Percentiles rank a stretch among this genome's conserved stretches.
phyloP scores from a whole-genome alignment of 2,113 vertebrate species.

The Peucedramus taeniatus region DNA sequence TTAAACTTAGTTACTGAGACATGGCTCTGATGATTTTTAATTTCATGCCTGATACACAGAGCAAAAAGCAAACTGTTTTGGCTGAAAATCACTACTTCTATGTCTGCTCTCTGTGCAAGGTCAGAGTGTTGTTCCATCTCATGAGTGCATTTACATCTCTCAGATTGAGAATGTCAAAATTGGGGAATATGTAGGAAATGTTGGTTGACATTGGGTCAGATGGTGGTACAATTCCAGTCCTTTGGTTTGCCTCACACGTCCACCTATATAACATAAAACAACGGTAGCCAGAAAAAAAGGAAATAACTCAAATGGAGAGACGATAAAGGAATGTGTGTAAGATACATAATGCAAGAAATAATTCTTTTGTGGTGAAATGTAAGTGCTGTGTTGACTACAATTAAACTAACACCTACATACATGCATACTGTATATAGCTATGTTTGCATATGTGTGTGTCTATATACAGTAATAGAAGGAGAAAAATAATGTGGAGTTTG shows the following conservation, averaged over 20 bases:
- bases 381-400: background rate
- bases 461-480: background rate
- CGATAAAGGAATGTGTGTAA: background rate
- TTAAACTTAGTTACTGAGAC: slow-evolving; percentile 19
- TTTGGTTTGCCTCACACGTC: background rate
- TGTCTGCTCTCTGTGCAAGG: background rate
- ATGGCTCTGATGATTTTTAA: slow-evolving; percentile 47
- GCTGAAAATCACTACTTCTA: background rate
- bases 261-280: background rate
- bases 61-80: background rate
- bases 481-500: background rate
- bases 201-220: background rate
- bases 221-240: background rate
- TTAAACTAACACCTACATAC: background rate
- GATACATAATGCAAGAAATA: background rate
- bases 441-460: background rate
- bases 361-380: background rate
- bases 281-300: background rate
- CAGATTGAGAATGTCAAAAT: background rate
- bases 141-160: background rate
- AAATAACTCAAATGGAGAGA: background rate
- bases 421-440: background rate
- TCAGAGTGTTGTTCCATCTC: background rate
- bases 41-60: slow-evolving; percentile 41
- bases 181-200: background rate